These are phyloP conservation scores for Epinephelus awoara DNA, from an alignment of 2,797 vertebrate species.

Conservation along the genomic window DNA sequence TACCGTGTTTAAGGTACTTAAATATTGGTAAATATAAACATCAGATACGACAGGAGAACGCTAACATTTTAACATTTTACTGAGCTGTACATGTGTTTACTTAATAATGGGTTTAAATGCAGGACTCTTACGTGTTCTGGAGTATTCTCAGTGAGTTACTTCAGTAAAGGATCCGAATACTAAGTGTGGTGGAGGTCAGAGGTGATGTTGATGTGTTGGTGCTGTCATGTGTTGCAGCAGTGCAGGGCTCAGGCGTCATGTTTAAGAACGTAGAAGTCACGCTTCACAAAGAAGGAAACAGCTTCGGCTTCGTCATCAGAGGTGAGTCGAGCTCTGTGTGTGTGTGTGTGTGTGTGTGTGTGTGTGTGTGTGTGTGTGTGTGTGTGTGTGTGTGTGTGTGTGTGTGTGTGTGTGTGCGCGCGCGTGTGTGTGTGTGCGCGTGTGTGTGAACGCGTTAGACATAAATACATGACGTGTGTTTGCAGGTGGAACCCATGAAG, in stretches of 20 bases:
- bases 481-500: constrained; percentile 93
- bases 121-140: no score
- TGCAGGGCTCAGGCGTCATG: constrained; percentile 95
- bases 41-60: no score
- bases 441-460: constrained; percentile 11
- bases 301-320: constrained; percentile 98
- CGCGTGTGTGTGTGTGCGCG: constrained; percentile 74
- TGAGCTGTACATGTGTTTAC: no score
- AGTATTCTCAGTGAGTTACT: no score
- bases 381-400: constrained; percentile 23
- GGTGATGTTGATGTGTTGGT: constrained; percentile 1
- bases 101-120: no score
- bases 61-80: no score
- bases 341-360: constrained; percentile 31
- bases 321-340: constrained; percentile 78
- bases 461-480: constrained; percentile 22
- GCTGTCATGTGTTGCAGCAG: constrained; percentile 82
- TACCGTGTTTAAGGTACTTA: no score
- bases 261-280: constrained; percentile 98
- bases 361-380: constrained; percentile 14
- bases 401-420: constrained; percentile 23
- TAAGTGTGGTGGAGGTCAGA: not conserved
- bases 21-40: no score
- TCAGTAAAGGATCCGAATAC: no score
- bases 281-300: constrained; percentile 98